A percentile compares a stretch with the other conserved stretches of the same genome.
These are phyloP conservation scores for Clamator glandarius DNA, from an alignment of 2,797 vertebrate species.

Conservation along the genomic window DNA sequence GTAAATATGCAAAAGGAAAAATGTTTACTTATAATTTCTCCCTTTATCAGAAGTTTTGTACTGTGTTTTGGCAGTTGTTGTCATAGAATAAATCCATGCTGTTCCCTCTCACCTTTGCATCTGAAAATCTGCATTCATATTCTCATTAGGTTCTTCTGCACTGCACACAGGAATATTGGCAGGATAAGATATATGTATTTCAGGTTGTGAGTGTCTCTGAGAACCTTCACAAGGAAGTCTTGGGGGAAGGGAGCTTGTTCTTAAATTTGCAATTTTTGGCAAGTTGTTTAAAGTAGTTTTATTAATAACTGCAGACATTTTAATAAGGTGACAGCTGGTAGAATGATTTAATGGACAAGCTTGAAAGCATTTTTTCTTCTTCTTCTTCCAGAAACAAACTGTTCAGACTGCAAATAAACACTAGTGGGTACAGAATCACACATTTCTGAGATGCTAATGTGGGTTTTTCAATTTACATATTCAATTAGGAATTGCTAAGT, in stretches of 20 bases:
- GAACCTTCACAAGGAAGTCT: slow-evolving; percentile 20
- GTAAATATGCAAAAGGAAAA: not conserved
- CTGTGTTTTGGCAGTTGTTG: not conserved
- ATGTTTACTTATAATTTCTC: not conserved
- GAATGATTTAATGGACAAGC: slow-evolving; percentile 54
- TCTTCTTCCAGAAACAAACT: slow-evolving; percentile 53
- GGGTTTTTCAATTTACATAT: slow-evolving; percentile 52
- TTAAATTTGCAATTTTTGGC: slow-evolving; percentile 18
- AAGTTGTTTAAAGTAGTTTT: slow-evolving; percentile 32
- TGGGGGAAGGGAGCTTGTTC: not conserved
- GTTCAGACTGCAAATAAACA: slow-evolving; percentile 68
- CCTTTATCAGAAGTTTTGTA: not conserved
- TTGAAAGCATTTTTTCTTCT: not conserved
- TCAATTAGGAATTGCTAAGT: slow-evolving; percentile 31
- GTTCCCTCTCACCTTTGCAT: not conserved
- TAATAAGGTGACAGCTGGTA: slow-evolving; percentile 63
- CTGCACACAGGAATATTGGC: not conserved
- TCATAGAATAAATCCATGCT: not conserved
- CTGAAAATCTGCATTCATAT: slow-evolving; percentile 10
- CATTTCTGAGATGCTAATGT: slow-evolving; percentile 48
- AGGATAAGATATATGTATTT: not conserved
- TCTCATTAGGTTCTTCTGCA: not conserved
- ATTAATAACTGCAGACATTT: slow-evolving; percentile 67
- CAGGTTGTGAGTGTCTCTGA: slow-evolving; percentile 15
- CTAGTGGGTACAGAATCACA: slow-evolving; percentile 46